Evolutionary conservation across 2,113 vertebrate genomes (phyloP).

Genomic region (Lepus timidus): DNA sequence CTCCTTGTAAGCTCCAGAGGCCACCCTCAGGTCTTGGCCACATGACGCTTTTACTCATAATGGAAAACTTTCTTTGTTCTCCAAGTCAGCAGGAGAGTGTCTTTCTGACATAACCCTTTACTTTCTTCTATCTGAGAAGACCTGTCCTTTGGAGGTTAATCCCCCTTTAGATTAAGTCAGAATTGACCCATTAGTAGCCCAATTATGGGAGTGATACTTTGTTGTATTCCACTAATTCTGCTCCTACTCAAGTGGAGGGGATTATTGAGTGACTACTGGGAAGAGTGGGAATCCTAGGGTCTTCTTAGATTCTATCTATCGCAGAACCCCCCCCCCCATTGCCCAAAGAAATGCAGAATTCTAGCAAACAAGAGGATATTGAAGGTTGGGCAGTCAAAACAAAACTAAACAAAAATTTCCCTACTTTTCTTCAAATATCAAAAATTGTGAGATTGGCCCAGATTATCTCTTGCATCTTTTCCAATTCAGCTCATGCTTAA

Average conservation of each 20-base stretch:
- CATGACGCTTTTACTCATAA: neutral
- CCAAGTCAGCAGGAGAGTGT: neutral
- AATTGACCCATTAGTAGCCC: neutral
- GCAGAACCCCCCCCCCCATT: neutral
- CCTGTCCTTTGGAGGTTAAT: neutral
- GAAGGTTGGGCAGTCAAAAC: neutral
- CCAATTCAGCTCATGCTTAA: constrained; percentile 65
- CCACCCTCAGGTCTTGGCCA: neutral
- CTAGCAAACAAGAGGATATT: constrained; percentile 11
- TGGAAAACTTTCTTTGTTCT: neutral
- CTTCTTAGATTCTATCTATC: neutral
- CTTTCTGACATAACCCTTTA: neutral
- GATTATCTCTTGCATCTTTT: constrained; percentile 30
- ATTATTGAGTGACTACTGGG: neutral
- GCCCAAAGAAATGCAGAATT: neutral
- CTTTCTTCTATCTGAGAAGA: neutral
- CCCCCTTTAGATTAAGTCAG: neutral
- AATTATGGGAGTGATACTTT: neutral
- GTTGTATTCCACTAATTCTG: neutral
- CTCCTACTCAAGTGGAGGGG: neutral
- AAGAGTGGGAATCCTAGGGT: neutral
- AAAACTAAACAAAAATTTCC: constrained; percentile 37
- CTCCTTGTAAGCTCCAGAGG: neutral
- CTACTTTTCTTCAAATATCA: constrained; percentile 39
- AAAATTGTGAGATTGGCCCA: constrained; percentile 37